Conservation (phyloP, 1,140 invertebrate genomes). For the Dendroctonus ponderosae region DNA sequence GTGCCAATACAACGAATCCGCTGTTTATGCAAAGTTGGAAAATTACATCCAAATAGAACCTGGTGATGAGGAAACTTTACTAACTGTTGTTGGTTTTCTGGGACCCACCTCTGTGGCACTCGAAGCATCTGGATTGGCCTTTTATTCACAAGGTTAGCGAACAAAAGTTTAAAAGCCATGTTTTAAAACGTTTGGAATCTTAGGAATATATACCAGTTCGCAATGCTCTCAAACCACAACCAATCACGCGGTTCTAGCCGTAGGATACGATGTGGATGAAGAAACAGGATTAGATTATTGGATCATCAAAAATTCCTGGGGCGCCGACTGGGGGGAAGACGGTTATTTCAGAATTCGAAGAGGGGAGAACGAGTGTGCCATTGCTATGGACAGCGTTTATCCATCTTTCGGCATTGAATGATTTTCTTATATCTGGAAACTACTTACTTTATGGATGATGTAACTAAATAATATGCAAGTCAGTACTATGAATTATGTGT, state of each 20-base stretch:
- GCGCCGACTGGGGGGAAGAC: constrained; percentile 58
- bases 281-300: constrained; percentile 42
- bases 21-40: constrained; percentile 75
- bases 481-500: no score
- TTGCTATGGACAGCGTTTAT: constrained; percentile 60
- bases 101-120: constrained; percentile 78
- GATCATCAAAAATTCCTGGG: constrained; percentile 57
- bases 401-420: constrained; percentile 41
- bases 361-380: constrained; percentile 66
- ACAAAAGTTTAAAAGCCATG: not conserved
- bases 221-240: constrained; percentile 35
- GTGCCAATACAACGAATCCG: constrained; percentile 59
- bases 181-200: not conserved
- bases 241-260: constrained; percentile 82
- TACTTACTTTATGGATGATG: no score
- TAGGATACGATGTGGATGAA: constrained; percentile 80
- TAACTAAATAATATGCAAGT: no score
- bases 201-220: constrained; percentile 57
- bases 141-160: constrained; percentile 64
- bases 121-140: constrained; percentile 75
- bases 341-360: constrained; percentile 66
- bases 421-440: no score
- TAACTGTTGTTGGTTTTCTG: constrained; percentile 70
- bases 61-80: constrained; percentile 67
- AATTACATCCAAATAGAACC: constrained; percentile 63